Conservation (phyloP, 1,140 invertebrate genomes). For the Rhagoletis pomonella region DNA sequence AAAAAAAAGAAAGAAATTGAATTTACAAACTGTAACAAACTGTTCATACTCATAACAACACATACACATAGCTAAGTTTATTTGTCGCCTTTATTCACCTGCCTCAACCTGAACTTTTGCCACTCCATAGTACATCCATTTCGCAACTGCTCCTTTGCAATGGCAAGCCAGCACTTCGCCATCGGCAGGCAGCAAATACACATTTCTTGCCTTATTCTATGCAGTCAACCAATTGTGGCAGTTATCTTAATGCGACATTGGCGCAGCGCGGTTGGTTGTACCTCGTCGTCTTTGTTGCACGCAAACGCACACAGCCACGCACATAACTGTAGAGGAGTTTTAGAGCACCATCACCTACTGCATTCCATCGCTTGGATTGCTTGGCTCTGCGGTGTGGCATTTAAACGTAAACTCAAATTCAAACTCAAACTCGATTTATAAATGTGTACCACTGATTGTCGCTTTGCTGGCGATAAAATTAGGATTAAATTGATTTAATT, state of each 20-base stretch:
- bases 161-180: not conserved
- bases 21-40: constrained; percentile 37
- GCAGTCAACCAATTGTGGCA: constrained; percentile 32
- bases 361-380: not conserved
- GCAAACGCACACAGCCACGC: not conserved
- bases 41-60: not conserved
- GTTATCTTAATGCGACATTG: constrained; percentile 47
- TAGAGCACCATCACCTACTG: not conserved
- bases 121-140: not conserved
- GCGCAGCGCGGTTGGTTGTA: not conserved
- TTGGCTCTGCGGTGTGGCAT: not conserved
- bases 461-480: constrained; percentile 45
- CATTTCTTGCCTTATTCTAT: not conserved
- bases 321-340: not conserved
- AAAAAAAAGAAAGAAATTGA: constrained; percentile 16
- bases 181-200: not conserved
- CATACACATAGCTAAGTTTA: not conserved
- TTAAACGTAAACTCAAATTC: not conserved
- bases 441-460: constrained; percentile 24
- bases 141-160: not conserved
- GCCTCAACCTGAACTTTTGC: not conserved
- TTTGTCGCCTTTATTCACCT: constrained; percentile 5
- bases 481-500: constrained; percentile 52
- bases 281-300: not conserved
- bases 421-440: constrained; percentile 42